Percentiles rank a stretch among this genome's conserved stretches.
phyloP scores from a whole-genome alignment of 2,113 vertebrate species.

The Rhegmatorhina hoffmannsi region DNA sequence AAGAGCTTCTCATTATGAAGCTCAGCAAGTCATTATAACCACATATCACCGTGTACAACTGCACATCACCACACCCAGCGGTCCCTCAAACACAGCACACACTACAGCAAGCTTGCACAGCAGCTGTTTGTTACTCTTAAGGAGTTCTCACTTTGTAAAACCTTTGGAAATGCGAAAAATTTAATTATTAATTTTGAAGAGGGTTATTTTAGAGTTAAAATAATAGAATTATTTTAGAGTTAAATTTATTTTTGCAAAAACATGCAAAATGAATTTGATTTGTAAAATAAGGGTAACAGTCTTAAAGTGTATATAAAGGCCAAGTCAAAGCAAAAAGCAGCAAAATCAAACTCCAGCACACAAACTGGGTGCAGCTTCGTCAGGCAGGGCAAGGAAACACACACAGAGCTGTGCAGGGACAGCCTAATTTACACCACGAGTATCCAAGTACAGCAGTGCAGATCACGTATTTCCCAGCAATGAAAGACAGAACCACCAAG shows the following conservation, averaged over 20 bases:
- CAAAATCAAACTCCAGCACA: not conserved
- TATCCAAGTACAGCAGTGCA: not conserved
- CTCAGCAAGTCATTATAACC: not conserved
- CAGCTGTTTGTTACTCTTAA: not conserved
- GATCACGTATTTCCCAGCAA: not conserved
- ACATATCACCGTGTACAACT: not conserved
- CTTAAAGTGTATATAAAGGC: not conserved
- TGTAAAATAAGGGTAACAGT: not conserved
- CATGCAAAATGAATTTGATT: not conserved
- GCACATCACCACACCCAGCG: not conserved
- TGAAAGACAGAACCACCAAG: not conserved
- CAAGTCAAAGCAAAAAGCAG: not conserved
- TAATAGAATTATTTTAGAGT: not conserved
- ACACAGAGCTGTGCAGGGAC: accelerated
- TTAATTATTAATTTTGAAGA: not conserved
- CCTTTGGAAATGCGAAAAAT: not conserved
- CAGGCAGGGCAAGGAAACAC: not conserved
- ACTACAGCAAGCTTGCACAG: not conserved
- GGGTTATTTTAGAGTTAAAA: not conserved
- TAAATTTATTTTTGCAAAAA: not conserved
- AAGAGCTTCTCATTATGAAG: not conserved
- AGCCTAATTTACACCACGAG: not conserved
- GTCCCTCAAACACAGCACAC: not conserved
- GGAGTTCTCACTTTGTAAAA: not conserved
- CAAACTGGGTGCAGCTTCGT: not conserved